Evolutionary conservation across 2,113 vertebrate species (phyloP).

Genomic region (Balaenoptera acutorostrata): DNA sequence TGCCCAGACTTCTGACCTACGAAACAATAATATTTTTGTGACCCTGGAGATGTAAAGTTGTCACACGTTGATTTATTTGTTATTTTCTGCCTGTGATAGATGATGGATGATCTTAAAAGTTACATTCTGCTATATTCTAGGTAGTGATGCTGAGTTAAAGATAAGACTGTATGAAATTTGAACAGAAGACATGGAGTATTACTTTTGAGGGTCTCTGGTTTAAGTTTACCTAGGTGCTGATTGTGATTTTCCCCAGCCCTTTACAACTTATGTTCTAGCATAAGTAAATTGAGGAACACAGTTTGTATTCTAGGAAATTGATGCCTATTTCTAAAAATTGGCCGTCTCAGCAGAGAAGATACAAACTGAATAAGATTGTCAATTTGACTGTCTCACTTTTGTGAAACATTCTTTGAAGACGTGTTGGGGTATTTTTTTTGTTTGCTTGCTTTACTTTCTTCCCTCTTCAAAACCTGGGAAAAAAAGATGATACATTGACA

Average conservation of each 20-base stretch:
- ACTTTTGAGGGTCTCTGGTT: neutral
- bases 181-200: neutral
- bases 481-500: neutral
- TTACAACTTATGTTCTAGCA: neutral
- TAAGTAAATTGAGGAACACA: neutral
- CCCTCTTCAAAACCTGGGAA: neutral
- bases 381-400: neutral
- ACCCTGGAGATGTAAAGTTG: neutral
- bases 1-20: too few species aligned
- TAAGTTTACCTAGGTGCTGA: neutral
- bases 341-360: neutral
- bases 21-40: neutral
- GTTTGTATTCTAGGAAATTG: neutral
- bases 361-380: neutral
- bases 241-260: neutral
- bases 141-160: neutral
- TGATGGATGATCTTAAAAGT: neutral
- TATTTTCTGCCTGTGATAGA: neutral
- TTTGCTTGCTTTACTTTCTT: slow-evolving; percentile 13
- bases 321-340: neutral
- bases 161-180: neutral
- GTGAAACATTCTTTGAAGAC: neutral
- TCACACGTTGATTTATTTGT: neutral
- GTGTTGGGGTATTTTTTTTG: neutral
- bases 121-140: neutral